Conservation (phyloP, 2,113 vertebrate species). For the Nansenia antarctica region DNA sequence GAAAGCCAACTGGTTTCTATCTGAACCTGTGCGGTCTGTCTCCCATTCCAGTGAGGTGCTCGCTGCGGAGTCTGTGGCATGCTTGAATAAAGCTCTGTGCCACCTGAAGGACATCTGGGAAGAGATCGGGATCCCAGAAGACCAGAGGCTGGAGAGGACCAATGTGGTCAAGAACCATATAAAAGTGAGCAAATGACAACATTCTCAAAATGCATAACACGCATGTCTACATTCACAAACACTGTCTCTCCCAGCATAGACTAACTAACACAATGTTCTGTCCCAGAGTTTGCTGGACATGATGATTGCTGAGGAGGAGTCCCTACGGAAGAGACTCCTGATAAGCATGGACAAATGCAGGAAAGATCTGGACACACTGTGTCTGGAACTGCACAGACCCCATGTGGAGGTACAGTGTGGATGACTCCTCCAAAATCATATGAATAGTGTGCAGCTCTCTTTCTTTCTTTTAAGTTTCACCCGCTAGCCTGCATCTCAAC, state of each 20-base stretch:
- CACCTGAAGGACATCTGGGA: conserved; percentile 92
- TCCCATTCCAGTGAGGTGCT: conserved; percentile 80
- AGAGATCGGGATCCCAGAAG: conserved; percentile 79
- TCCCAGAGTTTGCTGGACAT: conserved; percentile 82
- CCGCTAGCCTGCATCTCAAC: too few relatives aligned
- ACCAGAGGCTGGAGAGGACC: conserved; percentile 83
- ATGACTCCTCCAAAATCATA: too few relatives aligned
- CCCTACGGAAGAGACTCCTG: conserved; percentile 81
- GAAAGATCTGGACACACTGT: conserved; percentile 78
- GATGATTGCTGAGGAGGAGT: conserved; percentile 92
- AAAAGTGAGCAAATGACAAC: conserved; percentile 72
- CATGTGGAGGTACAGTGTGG: conserved; percentile 83
- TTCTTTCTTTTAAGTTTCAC: too few relatives aligned
- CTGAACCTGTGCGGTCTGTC: not conserved
- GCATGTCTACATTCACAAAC: not conserved
- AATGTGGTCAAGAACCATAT: conserved; percentile 85
- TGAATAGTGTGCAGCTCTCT: too few relatives aligned
- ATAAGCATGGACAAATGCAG: conserved; percentile 79
- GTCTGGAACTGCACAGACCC: conserved; percentile 77
- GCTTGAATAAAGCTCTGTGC: conserved; percentile 84
- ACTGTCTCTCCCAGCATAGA: not conserved
- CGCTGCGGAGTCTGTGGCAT: conserved; percentile 84
- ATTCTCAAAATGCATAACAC: not conserved
- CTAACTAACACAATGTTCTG: not conserved
- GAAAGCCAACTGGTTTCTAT: not conserved